Conservation (phyloP, 92 coral and sea anemone species). For the Virgularia gustaviana region DNA sequence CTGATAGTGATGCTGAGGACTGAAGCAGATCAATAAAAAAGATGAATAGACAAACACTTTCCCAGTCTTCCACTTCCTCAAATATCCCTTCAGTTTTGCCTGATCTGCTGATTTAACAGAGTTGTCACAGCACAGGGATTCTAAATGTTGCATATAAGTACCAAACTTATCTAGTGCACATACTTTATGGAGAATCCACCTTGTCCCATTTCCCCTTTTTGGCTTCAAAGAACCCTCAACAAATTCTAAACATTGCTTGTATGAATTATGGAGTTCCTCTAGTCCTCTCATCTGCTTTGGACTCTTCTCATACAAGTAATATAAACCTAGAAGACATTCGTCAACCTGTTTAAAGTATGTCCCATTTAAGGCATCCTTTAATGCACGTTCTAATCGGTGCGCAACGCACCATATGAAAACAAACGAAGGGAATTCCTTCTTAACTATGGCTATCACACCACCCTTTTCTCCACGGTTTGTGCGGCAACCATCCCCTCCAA, state of each 20-base stretch:
- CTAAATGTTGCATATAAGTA: background rate
- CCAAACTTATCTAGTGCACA: conserved; percentile 3
- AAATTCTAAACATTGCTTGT: conserved; percentile 22
- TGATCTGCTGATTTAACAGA: background rate
- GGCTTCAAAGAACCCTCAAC: conserved; percentile 33
- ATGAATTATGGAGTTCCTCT: conserved; percentile 21
- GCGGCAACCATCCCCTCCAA: conserved; percentile 52
- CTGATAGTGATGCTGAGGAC: background rate
- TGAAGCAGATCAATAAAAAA: conserved; percentile 5
- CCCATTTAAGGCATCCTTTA: conserved; percentile 34
- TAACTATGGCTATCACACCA: conserved; percentile 38
- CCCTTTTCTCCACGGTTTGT: conserved; percentile 38
- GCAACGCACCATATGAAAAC: conserved; percentile 42
- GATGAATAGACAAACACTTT: conserved; percentile 14
- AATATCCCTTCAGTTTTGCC: conserved; percentile 7
- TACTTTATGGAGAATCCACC: conserved; percentile 4
- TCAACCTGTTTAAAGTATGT: conserved; percentile 46
- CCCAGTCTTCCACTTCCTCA: conserved; percentile 10
- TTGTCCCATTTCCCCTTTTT: background rate
- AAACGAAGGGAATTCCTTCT: conserved; percentile 28
- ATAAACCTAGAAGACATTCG: conserved; percentile 18
- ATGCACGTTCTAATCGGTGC: conserved; percentile 41
- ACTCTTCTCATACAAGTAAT: conserved; percentile 41
- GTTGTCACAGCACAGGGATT: background rate
- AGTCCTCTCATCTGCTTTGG: conserved; percentile 42